These are phyloP conservation scores for Pipistrellus kuhlii DNA, from an alignment of 2,797 vertebrate species.

Conservation along the genomic window DNA sequence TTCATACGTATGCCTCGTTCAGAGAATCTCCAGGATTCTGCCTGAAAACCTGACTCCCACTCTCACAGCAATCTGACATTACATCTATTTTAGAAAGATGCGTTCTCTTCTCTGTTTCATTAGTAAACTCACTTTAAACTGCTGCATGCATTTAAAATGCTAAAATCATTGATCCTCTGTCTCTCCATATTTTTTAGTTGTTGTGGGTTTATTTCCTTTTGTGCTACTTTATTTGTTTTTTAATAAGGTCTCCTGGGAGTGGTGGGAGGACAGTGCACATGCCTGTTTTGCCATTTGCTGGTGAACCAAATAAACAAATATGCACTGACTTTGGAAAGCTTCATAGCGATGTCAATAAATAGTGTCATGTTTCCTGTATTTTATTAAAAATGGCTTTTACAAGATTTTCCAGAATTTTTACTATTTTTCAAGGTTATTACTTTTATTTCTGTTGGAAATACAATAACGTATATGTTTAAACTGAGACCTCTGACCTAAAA, in stretches of 20 bases:
- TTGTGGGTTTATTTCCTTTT: background rate
- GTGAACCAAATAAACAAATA: slow-evolving; percentile 1
- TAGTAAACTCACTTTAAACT: background rate
- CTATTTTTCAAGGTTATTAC: background rate
- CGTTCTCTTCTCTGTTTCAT: background rate
- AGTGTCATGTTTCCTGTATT: background rate
- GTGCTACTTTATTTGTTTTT: background rate
- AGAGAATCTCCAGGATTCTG: background rate
- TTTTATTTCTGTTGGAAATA: background rate
- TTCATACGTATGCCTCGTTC: no score
- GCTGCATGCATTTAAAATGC: background rate
- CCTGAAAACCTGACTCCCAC: background rate
- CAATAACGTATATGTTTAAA: background rate
- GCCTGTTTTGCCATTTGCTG: background rate
- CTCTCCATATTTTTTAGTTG: background rate
- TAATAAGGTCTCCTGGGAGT: background rate
- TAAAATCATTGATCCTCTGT: background rate
- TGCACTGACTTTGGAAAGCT: background rate
- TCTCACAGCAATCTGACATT: background rate
- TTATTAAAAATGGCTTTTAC: background rate
- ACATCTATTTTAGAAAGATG: background rate
- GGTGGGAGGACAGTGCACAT: background rate
- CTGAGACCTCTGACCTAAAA: background rate
- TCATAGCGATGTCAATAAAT: background rate
- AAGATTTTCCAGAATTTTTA: background rate